phyloP scores from a whole-genome alignment of 37 sponge, comb jelly and placozoan species.

The Chondrosia reniformis region DNA sequence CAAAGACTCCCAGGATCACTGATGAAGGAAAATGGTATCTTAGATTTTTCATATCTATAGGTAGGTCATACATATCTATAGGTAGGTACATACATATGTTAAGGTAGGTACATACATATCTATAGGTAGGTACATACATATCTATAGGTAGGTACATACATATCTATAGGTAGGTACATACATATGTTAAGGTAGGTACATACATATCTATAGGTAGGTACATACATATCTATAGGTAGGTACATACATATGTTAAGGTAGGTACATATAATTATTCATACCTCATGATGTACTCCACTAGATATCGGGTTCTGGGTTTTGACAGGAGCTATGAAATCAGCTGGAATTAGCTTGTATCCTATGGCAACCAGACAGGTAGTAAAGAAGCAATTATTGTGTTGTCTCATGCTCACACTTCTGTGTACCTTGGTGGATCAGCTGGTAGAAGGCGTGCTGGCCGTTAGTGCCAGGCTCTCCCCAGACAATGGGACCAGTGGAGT shows the following conservation, averaged over 20 bases:
- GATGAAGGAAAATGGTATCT: too few relatives aligned
- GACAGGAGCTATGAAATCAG: constrained; percentile 97
- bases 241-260: background rate
- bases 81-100: too few relatives aligned
- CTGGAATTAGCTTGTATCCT: constrained; percentile 95
- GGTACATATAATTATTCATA: constrained; percentile 12
- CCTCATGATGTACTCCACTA: constrained; percentile 91
- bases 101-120: background rate
- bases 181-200: too few relatives aligned
- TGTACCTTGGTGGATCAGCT: constrained; percentile 97
- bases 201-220: too few relatives aligned
- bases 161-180: too few relatives aligned
- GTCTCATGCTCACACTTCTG: background rate
- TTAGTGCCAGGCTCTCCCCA: constrained; percentile 99
- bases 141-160: too few relatives aligned
- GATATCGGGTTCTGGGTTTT: constrained; percentile 87
- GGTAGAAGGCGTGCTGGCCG: constrained; percentile 99
- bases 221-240: too few relatives aligned
- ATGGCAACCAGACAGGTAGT: background rate
- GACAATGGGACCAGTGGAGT: constrained; percentile 99
- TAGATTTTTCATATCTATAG: too few relatives aligned
- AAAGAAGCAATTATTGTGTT: background rate
- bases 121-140: too few relatives aligned
- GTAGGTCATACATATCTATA: too few relatives aligned
- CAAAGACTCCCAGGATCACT: too few relatives aligned